Percentiles rank a stretch among this genome's conserved stretches.
phyloP scores from a whole-genome alignment of 2,888 invertebrate species.

The Tenthredo notha region DNA sequence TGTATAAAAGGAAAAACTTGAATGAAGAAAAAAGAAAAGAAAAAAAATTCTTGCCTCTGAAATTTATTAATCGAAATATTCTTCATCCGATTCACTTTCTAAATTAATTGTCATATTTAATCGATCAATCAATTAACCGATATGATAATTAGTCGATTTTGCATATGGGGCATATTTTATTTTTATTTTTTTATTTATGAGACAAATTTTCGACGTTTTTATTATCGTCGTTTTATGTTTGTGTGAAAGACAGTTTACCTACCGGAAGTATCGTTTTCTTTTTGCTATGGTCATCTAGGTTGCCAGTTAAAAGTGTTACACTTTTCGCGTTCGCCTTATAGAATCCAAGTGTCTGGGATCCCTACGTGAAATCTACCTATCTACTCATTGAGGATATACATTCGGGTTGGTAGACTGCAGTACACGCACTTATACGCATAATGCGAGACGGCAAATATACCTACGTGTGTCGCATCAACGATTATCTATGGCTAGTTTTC shows the following conservation, averaged over 20 bases:
- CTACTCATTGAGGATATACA: not conserved
- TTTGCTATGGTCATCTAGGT: slow-evolving; percentile 48
- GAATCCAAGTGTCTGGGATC: not conserved
- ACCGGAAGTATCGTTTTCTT: slow-evolving; percentile 45
- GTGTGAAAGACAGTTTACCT: not conserved
- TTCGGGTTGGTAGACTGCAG: not conserved
- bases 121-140: not conserved
- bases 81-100: not conserved
- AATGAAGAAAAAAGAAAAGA: not conserved
- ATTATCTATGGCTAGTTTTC: slow-evolving; percentile 5
- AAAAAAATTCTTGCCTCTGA: not conserved
- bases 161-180: slow-evolving; percentile 7
- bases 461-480: not conserved
- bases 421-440: not conserved
- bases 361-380: not conserved
- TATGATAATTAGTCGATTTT: slow-evolving; percentile 24
- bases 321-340: slow-evolving; percentile 15
- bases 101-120: not conserved
- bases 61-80: not conserved
- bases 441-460: not conserved
- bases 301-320: slow-evolving; percentile 40
- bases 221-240: not conserved
- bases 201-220: not conserved
- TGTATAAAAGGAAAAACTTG: not conserved
- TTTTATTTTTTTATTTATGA: slow-evolving; percentile 1